These are phyloP conservation scores for Megaceryle alcyon DNA, from an alignment of 2,797 vertebrate species.

Conservation along the genomic window DNA sequence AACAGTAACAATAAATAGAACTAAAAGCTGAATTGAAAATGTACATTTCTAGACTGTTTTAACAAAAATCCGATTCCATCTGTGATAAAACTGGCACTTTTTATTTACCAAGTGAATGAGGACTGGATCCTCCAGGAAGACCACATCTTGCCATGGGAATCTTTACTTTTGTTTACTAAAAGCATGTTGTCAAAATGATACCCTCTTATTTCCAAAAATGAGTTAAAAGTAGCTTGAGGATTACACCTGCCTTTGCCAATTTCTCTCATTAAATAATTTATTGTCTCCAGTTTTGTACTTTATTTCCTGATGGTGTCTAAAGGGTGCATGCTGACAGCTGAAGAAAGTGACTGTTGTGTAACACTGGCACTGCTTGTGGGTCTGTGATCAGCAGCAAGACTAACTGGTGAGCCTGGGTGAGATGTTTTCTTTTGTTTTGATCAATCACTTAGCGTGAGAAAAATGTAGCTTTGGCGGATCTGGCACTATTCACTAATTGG, in stretches of 20 bases:
- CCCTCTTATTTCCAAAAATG: slow-evolving; percentile 10
- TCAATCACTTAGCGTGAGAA: neutral
- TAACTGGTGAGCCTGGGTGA: neutral
- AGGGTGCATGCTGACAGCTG: neutral
- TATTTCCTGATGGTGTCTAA: slow-evolving; percentile 32
- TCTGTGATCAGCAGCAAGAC: neutral
- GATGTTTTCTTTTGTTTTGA: slow-evolving; percentile 42
- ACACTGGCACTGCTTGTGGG: slow-evolving; percentile 16
- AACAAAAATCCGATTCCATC: neutral
- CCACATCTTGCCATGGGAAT: neutral
- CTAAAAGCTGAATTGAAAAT: neutral
- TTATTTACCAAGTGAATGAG: neutral
- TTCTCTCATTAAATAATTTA: slow-evolving; percentile 39
- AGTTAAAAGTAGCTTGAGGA: slow-evolving; percentile 31
- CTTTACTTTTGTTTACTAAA: neutral
- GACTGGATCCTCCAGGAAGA: neutral
- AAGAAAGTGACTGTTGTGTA: neutral
- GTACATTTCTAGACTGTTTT: neutral
- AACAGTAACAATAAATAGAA: neutral
- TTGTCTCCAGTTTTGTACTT: neutral
- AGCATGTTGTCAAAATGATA: slow-evolving; percentile 11
- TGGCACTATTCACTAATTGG: slow-evolving; percentile 25
- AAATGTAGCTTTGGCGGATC: neutral
- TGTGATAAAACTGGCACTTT: neutral
- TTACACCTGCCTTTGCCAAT: slow-evolving; percentile 41